Evolutionary conservation across 2,797 vertebrate genomes (phyloP).

Genomic region (Labeo calbasu): DNA sequence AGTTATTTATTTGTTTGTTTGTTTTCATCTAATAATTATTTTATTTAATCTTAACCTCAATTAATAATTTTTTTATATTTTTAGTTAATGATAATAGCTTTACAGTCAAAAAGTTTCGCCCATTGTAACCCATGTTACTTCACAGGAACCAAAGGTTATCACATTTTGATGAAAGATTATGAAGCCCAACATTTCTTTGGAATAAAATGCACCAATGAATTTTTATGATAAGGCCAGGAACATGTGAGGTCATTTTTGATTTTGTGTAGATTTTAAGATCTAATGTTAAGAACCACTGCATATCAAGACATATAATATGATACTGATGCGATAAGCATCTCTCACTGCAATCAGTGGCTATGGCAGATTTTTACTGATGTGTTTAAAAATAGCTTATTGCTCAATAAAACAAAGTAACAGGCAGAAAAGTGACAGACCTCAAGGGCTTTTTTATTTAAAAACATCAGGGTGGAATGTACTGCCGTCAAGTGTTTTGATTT

Average conservation of each 20-base stretch:
- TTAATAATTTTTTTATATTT: not conserved
- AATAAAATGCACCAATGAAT: not conserved
- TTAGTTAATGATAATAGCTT: not conserved
- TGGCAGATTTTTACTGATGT: not conserved
- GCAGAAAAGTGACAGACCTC: not conserved
- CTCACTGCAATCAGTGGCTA: not conserved
- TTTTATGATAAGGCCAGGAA: not conserved
- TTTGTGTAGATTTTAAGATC: not conserved
- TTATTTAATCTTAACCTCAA: not conserved
- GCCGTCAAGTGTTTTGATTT: not conserved
- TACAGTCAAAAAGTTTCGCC: not conserved
- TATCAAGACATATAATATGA: not conserved
- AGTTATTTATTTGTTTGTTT: not conserved
- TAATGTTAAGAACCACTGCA: not conserved
- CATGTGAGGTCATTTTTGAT: not conserved
- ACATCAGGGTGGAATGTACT: not conserved
- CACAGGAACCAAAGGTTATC: not conserved
- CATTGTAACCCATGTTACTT: not conserved
- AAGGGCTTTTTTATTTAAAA: not conserved
- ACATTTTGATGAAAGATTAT: not conserved
- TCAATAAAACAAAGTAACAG: conserved; percentile 6
- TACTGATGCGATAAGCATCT: not conserved
- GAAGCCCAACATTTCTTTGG: not conserved
- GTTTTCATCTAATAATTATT: not conserved
- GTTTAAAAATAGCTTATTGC: not conserved